A percentile compares a stretch with the other conserved stretches of the same genome.
Evolutionary conservation across 2,888 invertebrate genomes (phyloP).

Genomic region (Neoaliturus tenellus): DNA sequence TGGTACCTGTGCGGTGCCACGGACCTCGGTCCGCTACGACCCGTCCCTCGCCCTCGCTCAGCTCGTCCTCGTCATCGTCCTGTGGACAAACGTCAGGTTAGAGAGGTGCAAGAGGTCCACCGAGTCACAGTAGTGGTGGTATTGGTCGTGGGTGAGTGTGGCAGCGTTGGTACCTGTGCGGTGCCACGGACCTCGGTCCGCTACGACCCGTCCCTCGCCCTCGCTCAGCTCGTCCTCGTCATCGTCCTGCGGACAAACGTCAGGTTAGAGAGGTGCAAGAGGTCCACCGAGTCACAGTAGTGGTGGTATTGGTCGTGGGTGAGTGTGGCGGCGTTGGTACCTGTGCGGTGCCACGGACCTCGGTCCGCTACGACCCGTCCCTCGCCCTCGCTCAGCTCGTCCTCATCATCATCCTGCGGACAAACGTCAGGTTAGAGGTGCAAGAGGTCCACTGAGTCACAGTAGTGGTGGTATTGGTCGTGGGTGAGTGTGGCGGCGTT

Average conservation of each 20-base stretch:
- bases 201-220: slow-evolving; percentile 60
- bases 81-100: slow-evolving; percentile 66
- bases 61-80: slow-evolving; percentile 73
- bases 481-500: slow-evolving; percentile 76
- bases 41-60: slow-evolving; percentile 66
- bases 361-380: slow-evolving; percentile 40
- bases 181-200: slow-evolving; percentile 71
- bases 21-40: slow-evolving; percentile 65
- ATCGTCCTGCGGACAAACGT: slow-evolving; percentile 69
- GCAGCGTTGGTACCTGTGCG: slow-evolving; percentile 70
- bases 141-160: slow-evolving; percentile 82
- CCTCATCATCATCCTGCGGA: slow-evolving; percentile 74
- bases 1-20: slow-evolving; percentile 72
- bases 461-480: slow-evolving; percentile 88
- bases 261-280: no score
- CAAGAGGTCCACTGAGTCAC: slow-evolving; percentile 86
- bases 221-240: slow-evolving; percentile 72
- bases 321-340: slow-evolving; percentile 71
- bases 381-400: slow-evolving; percentile 67
- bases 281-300: slow-evolving; percentile 86
- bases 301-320: slow-evolving; percentile 88
- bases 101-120: no score
- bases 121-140: slow-evolving; percentile 87
- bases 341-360: slow-evolving; percentile 71
- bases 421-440: no score